Evolutionary conservation across 2,888 invertebrate species (phyloP), one percentile per base, ranked within the genome.

Genomic region (Hydrotaea cyrtoneurina): DNA sequence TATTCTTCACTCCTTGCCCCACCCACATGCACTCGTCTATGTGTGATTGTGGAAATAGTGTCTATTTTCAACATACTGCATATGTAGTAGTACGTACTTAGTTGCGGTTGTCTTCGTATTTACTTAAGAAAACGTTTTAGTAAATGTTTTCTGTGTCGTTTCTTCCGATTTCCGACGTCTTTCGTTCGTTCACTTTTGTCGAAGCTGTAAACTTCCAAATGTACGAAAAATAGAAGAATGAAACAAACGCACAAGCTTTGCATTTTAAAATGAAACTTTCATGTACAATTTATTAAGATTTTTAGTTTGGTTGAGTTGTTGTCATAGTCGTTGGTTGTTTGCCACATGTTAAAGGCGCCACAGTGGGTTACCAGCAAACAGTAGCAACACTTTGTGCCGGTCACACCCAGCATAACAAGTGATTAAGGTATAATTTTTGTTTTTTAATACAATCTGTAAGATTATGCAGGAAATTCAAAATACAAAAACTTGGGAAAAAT

Each of bases 121-220:
- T 86, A 76, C 73, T 76, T 69, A 85, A 82, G 82, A 80, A 80
- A 80, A 82, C 71, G 66, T 82, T 85, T 82, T 73, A 79, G 46
- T 73, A 59, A 50, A 55, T 55, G 11, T 82, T 50, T 69, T 73
- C 69, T 72, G 64, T 69, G 53, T 80, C 72, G 69, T 72, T 76
- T 43, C 19, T 46, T 31, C 31, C 31, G 23, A 31, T 76, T 46
- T 75, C 15, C n/a, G n/a, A n/a, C n/a, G n/a, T n/a, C 15, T 72
- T 59, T 53, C 8, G 11, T 55, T 23, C 71, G 13, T 46, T 39
- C 15, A 15, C 66, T 57, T 26, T 50, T 39, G 17, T 21, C 23
- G 31, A 36, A 39, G 55, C 50, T 21, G 21, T 55, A 57, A 66
- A 43, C 31, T 57, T 69, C 23, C 46, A 43, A 59, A 55, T 15